phyloP scores from a whole-genome alignment of 2,797 vertebrate species.

The Gymnopithys bicolor region DNA sequence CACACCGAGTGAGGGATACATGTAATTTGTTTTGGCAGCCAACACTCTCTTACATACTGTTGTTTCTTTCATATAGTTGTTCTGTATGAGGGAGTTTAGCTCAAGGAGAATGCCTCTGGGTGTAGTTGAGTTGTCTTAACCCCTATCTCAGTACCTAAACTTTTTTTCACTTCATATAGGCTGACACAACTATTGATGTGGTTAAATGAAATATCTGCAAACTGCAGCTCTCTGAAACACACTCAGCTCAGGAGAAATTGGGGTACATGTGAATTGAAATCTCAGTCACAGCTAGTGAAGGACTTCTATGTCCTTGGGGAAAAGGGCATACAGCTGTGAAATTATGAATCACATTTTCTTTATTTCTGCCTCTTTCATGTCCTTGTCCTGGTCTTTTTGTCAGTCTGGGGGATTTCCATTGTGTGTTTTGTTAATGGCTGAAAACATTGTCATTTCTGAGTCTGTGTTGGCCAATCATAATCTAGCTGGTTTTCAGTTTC shows the following conservation, averaged over 20 bases:
- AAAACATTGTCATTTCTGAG: neutral
- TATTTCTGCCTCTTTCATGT: neutral
- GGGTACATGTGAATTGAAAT: neutral
- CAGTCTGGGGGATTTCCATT: neutral
- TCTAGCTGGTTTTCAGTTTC: neutral
- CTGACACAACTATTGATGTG: neutral
- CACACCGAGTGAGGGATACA: neutral
- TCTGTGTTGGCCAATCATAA: neutral
- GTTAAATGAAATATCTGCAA: neutral
- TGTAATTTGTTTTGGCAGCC: neutral
- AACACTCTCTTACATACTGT: accelerated
- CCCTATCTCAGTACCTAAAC: neutral
- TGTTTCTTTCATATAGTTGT: neutral
- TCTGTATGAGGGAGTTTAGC: neutral
- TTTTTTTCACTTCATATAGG: neutral
- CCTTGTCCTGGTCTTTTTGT: neutral
- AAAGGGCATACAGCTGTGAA: neutral
- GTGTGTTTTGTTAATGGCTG: neutral
- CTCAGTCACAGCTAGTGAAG: neutral
- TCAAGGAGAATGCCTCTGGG: neutral
- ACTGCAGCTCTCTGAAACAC: neutral
- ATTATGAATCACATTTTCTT: neutral
- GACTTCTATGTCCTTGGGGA: neutral
- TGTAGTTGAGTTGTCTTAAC: neutral
- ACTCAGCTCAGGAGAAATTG: neutral